Evolutionary conservation across 2,113 vertebrate genomes (phyloP).

Genomic region (Delphinus delphis): DNA sequence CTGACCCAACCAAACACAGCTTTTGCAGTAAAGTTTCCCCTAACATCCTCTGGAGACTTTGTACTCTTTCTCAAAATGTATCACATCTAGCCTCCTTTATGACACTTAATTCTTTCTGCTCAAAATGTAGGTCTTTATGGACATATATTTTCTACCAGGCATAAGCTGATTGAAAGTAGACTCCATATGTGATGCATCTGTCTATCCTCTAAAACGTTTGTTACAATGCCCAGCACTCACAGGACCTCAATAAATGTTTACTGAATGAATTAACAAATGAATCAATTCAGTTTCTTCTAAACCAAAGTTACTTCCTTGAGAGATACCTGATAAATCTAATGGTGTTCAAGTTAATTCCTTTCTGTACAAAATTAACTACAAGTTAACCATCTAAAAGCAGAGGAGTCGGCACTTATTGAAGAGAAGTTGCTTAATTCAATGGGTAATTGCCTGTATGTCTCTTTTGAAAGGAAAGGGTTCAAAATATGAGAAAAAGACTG

Average conservation of each 20-base stretch:
- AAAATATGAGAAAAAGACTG: neutral
- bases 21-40: neutral
- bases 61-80: neutral
- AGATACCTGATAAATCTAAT: neutral
- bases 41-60: neutral
- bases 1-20: neutral
- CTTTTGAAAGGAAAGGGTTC: neutral
- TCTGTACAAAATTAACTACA: neutral
- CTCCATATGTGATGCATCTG: neutral
- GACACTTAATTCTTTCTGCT: neutral
- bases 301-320: constrained; percentile 13
- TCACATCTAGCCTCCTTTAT: neutral
- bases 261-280: neutral
- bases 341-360: neutral
- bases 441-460: neutral
- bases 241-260: neutral
- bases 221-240: neutral
- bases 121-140: neutral
- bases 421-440: neutral
- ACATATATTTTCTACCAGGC: neutral
- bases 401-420: neutral
- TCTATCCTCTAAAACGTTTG: neutral
- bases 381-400: neutral
- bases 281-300: constrained; percentile 16
- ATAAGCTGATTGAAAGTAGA: neutral